phyloP scores from a whole-genome alignment of 2,797 vertebrate species.

The Halcyon badia region DNA sequence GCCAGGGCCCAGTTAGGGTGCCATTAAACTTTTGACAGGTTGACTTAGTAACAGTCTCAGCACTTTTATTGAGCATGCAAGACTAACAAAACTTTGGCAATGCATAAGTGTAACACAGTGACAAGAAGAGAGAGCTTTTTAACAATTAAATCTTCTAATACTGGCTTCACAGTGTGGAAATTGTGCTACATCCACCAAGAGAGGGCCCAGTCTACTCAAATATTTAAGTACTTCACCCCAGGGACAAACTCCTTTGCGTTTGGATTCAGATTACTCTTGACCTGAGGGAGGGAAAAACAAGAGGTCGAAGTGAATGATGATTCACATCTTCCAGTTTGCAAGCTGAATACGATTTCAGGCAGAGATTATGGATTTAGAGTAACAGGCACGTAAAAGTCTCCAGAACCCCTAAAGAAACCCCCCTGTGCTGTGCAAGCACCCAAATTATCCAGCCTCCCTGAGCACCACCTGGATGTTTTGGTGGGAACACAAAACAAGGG shows the following conservation, averaged over 20 bases:
- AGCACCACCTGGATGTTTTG: neutral
- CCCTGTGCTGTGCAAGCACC: neutral
- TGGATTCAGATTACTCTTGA: constrained; percentile 93
- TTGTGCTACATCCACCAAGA: constrained; percentile 86
- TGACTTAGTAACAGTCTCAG: constrained; percentile 88
- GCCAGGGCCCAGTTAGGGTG: constrained; percentile 72
- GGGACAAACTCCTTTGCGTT: constrained; percentile 95
- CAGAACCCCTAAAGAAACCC: neutral
- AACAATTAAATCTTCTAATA: constrained; percentile 89
- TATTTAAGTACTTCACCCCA: constrained; percentile 90
- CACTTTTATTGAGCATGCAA: constrained; percentile 90
- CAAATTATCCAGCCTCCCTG: neutral
- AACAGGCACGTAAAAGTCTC: neutral
- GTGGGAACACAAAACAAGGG: neutral
- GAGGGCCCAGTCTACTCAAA: constrained; percentile 84
- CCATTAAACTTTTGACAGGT: constrained; percentile 84
- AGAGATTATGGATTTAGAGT: neutral
- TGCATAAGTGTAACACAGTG: constrained; percentile 91
- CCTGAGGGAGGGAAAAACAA: constrained; percentile 78
- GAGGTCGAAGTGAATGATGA: neutral
- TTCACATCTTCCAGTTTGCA: neutral
- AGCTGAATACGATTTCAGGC: neutral
- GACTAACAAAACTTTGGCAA: constrained; percentile 93
- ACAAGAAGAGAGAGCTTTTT: constrained; percentile 86
- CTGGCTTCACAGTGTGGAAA: constrained; percentile 91